phyloP scores from a whole-genome alignment of 2,113 vertebrate species.

The Albula glossodonta region DNA sequence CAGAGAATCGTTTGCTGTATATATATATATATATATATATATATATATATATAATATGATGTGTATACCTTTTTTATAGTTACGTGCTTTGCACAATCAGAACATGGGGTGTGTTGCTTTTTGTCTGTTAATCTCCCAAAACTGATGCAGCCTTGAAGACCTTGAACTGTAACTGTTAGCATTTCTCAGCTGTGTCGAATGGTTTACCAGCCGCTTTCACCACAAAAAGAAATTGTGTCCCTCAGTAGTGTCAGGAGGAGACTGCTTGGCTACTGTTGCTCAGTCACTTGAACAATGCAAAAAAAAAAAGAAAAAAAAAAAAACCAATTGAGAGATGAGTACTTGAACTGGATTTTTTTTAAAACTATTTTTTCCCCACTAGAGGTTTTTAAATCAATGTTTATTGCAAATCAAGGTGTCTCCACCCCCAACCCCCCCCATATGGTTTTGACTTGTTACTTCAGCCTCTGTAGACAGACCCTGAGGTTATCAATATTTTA shows the following conservation, averaged over 20 bases:
- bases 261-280: conserved; percentile 74
- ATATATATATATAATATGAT: conserved; percentile 66
- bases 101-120: conserved; percentile 81
- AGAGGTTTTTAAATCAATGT: not conserved
- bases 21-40: conserved; percentile 43
- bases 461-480: not conserved
- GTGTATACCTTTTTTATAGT: conserved; percentile 83
- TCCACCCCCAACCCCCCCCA: not conserved
- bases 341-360: conserved; percentile 9
- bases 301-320: conserved; percentile 64
- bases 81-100: conserved; percentile 91
- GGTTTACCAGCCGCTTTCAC: conserved; percentile 81
- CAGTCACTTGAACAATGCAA: conserved; percentile 76
- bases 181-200: conserved; percentile 84
- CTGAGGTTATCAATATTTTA: not conserved
- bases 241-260: conserved; percentile 62
- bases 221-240: conserved; percentile 54
- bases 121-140: conserved; percentile 77
- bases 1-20: conserved; percentile 93
- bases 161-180: conserved; percentile 83
- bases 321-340: conserved; percentile 49
- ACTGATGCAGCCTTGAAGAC: conserved; percentile 84
- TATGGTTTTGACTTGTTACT: not conserved
- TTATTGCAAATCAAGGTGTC: not conserved
- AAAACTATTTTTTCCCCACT: not conserved